Percentiles rank a stretch among this genome's conserved stretches.
These are phyloP conservation scores for Ranitomeya variabilis DNA, from an alignment of 2,113 vertebrate species.

Conservation along the genomic window DNA sequence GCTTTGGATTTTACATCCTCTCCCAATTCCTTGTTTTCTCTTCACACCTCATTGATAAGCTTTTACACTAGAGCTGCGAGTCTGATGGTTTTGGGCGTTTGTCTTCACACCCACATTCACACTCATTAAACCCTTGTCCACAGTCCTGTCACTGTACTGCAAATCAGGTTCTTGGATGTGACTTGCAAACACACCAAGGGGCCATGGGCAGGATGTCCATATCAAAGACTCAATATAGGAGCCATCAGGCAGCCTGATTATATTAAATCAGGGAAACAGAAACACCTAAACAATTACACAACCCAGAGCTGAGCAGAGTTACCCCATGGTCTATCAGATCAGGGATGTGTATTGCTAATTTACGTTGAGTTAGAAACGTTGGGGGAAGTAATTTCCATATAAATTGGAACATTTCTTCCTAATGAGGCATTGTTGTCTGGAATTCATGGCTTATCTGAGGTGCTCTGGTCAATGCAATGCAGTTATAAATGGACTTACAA, in stretches of 20 bases:
- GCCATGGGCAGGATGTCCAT: constrained; percentile 21
- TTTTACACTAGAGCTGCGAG: constrained; percentile 62
- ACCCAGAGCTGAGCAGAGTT: not conserved
- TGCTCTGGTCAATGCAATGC: not conserved
- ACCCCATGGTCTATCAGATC: not conserved
- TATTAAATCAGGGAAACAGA: constrained; percentile 11
- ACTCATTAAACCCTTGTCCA: constrained; percentile 17
- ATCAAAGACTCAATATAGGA: constrained; percentile 21
- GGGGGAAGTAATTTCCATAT: not conserved
- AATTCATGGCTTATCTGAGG: not conserved
- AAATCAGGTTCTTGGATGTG: constrained; percentile 12
- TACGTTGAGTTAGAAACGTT: not conserved
- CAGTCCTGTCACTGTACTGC: constrained; percentile 40
- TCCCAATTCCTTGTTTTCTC: constrained; percentile 54
- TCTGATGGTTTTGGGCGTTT: constrained; percentile 24
- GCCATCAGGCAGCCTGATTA: constrained; percentile 11
- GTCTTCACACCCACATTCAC: constrained; percentile 49
- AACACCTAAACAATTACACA: constrained; percentile 24
- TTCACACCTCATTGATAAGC: constrained; percentile 27
- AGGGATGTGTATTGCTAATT: not conserved
- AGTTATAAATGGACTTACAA: not conserved
- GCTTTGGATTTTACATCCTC: constrained; percentile 60
- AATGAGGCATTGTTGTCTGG: not conserved
- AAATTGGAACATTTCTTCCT: not conserved
- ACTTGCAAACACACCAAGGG: constrained; percentile 13